Percentiles rank a stretch among this genome's conserved stretches.
These are phyloP conservation scores for Scomber scombrus DNA, from an alignment of 2,113 vertebrate genomes.

Conservation along the genomic window DNA sequence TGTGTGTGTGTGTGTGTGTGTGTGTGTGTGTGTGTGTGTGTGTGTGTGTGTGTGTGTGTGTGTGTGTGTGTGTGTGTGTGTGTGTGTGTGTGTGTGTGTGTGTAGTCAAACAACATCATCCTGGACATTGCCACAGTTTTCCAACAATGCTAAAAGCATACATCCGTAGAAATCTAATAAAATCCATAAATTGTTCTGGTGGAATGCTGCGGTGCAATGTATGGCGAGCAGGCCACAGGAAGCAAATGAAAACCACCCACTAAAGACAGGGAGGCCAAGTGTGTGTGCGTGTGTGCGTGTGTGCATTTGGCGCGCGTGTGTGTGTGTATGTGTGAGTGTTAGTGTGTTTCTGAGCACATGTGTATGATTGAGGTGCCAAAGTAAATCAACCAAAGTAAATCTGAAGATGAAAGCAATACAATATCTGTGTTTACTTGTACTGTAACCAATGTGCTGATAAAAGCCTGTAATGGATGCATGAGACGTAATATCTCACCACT, in stretches of 20 bases:
- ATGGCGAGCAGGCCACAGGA: slow-evolving; percentile 59
- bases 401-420: slow-evolving; percentile 12
- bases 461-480: not conserved
- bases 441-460: not conserved
- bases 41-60: slow-evolving; percentile 1
- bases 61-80: slow-evolving; percentile 20
- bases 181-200: slow-evolving; percentile 75
- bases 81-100: slow-evolving; percentile 15
- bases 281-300: slow-evolving; percentile 25
- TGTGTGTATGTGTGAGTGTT: slow-evolving; percentile 22
- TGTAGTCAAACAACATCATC: slow-evolving; percentile 50
- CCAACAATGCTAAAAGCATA: slow-evolving; percentile 66
- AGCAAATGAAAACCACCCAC: slow-evolving; percentile 73
- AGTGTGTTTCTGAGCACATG: slow-evolving; percentile 31
- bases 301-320: not conserved
- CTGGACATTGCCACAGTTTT: slow-evolving; percentile 61
- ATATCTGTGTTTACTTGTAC: slow-evolving; percentile 11
- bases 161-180: slow-evolving; percentile 76
- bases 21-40: too few species aligned
- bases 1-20: too few species aligned
- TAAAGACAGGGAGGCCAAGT: slow-evolving; percentile 5
- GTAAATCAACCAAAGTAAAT: slow-evolving; percentile 26
- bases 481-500: slow-evolving; percentile 1
- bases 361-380: slow-evolving; percentile 1
- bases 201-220: slow-evolving; percentile 69